Evolutionary conservation across 2,113 vertebrate species (phyloP), one percentile per base, ranked within the genome.

Genomic region (Gymnarchus niloticus): DNA sequence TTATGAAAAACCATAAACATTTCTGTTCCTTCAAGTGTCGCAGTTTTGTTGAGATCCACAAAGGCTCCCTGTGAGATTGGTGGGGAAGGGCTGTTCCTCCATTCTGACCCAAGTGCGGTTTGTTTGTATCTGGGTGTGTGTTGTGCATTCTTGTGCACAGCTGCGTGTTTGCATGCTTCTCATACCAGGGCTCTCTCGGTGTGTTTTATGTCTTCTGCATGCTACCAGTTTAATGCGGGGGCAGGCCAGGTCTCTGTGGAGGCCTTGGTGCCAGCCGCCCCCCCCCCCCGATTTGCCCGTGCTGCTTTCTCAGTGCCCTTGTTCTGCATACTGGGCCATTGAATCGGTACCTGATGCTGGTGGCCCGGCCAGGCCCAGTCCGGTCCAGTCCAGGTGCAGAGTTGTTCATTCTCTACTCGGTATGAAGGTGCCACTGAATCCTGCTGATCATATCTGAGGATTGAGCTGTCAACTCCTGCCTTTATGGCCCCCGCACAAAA

Each of bases 131-230:
- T 37, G 65, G 0, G 65, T 21, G 65, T 6, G 69, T 19, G 69
- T 19, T 44, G 69, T 41, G 73, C 33, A 25, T 4, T n/a, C 12
- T n/a, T 1, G 65, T 17, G 28, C 1, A 33, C 37, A 17, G 17
- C 1, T 78, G 12, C 44, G 52, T 85, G 56, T 73, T 86, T 80
- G 9, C 85, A 69, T 83, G 77, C 85, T 69, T 81, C 44, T 57
- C 85, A 86, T 82, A 83, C 85, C 56, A 28, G 83, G 78, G 57
- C 25, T 61, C 21, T 1, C 80, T 83, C 54, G 6, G 44, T 59
- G 23, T 14, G 48, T 57, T 37, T 52, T 51, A 17, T n/a, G 14
- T 52, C 85, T 83, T 78, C 77, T 52, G 3, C n/a, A n/a, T 3
- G 54, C 84, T 85, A 73, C 44, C 48, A 37, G 85, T 52, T 57